Evolutionary conservation across 2,888 invertebrate species (phyloP).

Genomic region (Rhimphoctona megacephalus): DNA sequence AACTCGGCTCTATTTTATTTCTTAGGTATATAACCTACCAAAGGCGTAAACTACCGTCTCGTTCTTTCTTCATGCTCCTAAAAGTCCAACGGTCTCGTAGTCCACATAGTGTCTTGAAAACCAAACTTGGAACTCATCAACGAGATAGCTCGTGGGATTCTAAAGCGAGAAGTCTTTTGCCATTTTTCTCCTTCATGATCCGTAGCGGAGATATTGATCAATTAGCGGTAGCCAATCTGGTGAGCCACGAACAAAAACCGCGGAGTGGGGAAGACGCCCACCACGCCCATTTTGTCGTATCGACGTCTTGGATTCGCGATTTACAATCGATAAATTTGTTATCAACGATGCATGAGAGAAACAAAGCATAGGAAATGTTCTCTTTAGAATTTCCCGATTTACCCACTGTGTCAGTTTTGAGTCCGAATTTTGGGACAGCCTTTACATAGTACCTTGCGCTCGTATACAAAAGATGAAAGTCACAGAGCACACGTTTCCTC

Average conservation of each 20-base stretch:
- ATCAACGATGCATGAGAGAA: not conserved
- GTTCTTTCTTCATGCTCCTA: not conserved
- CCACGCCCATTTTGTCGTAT: not conserved
- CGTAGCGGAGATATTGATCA: not conserved
- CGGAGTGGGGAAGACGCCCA: too few species aligned
- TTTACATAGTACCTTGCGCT: not conserved
- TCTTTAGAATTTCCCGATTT: not conserved
- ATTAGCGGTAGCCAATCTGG: not conserved
- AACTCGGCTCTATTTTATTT: slow-evolving; percentile 78
- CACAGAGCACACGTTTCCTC: not conserved
- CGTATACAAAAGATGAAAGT: not conserved
- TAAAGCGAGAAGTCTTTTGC: not conserved
- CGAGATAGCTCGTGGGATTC: not conserved
- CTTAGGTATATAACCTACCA: slow-evolving; percentile 67
- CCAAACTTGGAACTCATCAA: not conserved
- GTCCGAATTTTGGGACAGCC: not conserved
- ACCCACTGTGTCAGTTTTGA: not conserved
- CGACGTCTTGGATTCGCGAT: not conserved
- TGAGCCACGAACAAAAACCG: not conserved
- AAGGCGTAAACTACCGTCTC: slow-evolving; percentile 73
- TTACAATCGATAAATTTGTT: not conserved
- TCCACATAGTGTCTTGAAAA: not conserved
- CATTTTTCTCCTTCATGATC: not conserved
- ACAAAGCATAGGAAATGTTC: not conserved
- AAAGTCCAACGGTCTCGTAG: not conserved